phyloP scores from a whole-genome alignment of 92 coral and sea anemone genomes.

The Chrysogorgia sp. region DNA sequence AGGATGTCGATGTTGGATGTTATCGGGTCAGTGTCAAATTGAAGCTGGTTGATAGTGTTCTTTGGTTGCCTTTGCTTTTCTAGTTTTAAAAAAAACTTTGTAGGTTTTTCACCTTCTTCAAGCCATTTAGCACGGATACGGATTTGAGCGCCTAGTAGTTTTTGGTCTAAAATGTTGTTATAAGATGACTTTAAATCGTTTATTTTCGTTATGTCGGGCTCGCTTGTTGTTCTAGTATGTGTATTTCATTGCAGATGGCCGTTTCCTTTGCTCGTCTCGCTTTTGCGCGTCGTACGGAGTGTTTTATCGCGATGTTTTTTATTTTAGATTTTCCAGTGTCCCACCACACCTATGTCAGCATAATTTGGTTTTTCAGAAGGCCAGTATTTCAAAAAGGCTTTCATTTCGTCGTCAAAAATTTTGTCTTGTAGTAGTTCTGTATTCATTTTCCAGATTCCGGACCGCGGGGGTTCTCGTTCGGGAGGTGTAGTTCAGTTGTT shows the following conservation, averaged over 20 bases:
- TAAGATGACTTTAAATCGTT: not conserved
- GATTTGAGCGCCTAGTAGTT: not conserved
- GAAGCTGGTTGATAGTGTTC: not conserved
- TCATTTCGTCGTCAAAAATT: not conserved
- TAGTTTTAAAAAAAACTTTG: not conserved
- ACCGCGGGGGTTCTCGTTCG: not conserved
- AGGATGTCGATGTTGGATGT: constrained; percentile 5
- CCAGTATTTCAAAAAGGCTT: not conserved
- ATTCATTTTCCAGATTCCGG: not conserved
- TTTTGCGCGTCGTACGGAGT: not conserved
- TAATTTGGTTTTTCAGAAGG: no score
- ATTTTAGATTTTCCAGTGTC: not conserved
- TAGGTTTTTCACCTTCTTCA: constrained; percentile 3
- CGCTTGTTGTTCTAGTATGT: not conserved
- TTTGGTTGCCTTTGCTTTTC: constrained; percentile 5
- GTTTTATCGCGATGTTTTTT: not conserved
- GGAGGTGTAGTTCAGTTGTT: not conserved
- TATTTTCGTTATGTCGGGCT: not conserved
- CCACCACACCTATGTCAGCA: not conserved
- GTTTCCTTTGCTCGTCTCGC: not conserved
- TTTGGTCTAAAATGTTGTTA: not conserved
- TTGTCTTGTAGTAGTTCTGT: not conserved
- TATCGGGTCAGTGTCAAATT: not conserved
- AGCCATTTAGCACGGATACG: constrained; percentile 1
- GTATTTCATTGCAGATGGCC: not conserved